Evolutionary conservation across 2,888 invertebrate species (phyloP).

Genomic region (Heliconius hortense): DNA sequence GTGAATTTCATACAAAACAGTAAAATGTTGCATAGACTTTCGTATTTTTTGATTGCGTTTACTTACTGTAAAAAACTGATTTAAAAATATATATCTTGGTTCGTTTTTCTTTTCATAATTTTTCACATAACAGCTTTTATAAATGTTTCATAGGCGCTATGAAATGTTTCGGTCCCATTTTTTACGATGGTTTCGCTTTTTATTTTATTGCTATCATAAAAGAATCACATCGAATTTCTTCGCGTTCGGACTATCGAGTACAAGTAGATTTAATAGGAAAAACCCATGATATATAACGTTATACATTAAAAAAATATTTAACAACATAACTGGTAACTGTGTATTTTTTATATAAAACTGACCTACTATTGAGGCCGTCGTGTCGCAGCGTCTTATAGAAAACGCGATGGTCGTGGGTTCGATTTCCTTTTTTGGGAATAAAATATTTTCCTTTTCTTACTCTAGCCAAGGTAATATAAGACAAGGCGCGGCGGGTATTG

Average conservation of each 20-base stretch:
- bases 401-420: too few relatives aligned
- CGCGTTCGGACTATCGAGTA: background rate
- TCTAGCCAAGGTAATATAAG: too few relatives aligned
- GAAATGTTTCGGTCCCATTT: constrained; percentile 24
- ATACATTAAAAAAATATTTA: background rate
- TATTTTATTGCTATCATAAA: constrained; percentile 40
- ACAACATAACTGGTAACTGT: background rate
- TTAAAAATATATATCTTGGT: background rate
- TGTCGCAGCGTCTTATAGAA: too few relatives aligned
- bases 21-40: too few relatives aligned
- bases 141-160: constrained; percentile 17
- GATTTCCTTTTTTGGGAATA: too few relatives aligned
- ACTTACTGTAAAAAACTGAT: background rate
- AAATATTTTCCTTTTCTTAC: too few relatives aligned
- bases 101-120: too few relatives aligned
- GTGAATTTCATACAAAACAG: too few relatives aligned
- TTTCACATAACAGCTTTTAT: constrained; percentile 1
- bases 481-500: too few relatives aligned
- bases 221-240: constrained; percentile 11
- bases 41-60: too few relatives aligned
- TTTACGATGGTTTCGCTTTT: constrained; percentile 37
- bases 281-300: background rate
- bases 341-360: too few relatives aligned
- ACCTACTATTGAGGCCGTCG: too few relatives aligned
- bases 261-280: background rate